Conservation (phyloP, 2,797 vertebrate genomes). For the Pangasius djambal region DNA sequence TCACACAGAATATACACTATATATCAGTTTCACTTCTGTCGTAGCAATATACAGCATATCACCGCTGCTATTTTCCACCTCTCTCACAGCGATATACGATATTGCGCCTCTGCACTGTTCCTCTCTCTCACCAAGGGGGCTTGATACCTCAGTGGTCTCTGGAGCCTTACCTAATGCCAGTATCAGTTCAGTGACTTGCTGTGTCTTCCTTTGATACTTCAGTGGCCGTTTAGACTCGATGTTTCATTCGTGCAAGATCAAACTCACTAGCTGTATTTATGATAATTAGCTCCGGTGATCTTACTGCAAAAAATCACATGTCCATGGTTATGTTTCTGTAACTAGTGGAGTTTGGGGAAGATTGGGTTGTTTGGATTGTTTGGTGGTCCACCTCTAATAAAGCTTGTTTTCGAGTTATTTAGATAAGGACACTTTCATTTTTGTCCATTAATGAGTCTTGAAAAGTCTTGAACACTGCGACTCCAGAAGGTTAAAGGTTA, state of each 20-base stretch:
- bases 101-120: conserved; percentile 10
- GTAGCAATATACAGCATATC: conserved; percentile 20
- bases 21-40: conserved; percentile 37
- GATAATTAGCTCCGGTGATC: background rate
- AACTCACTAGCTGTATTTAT: background rate
- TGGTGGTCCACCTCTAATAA: background rate
- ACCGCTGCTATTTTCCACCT: conserved; percentile 30
- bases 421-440: background rate
- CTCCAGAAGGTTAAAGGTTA: conserved; percentile 16
- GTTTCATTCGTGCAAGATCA: background rate
- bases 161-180: conserved; percentile 20
- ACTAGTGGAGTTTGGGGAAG: background rate
- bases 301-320: background rate
- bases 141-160: background rate
- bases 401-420: background rate
- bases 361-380: background rate
- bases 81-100: conserved; percentile 35
- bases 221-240: background rate
- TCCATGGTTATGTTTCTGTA: background rate
- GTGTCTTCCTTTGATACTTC: conserved; percentile 15
- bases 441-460: background rate
- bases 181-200: background rate
- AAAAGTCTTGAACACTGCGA: background rate
- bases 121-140: background rate
- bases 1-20: conserved; percentile 6